A percentile compares a stretch with the other conserved stretches of the same genome.
These are phyloP conservation scores for Anguilla rostrata DNA, from an alignment of 2,113 vertebrate genomes.

Conservation along the genomic window DNA sequence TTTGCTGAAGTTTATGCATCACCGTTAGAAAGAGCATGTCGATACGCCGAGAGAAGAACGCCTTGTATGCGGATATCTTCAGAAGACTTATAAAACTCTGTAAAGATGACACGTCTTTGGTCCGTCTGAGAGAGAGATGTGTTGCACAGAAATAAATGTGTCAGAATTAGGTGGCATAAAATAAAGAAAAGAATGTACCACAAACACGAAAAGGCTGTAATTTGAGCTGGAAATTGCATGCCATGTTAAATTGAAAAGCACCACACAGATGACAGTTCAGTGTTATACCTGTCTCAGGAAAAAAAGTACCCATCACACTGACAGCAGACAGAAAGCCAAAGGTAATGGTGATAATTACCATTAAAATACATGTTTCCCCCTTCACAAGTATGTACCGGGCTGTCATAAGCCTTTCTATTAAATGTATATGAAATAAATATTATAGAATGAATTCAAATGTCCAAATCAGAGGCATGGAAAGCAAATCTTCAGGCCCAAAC, in stretches of 20 bases:
- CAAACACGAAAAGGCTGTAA: not conserved
- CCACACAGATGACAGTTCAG: constrained; percentile 7
- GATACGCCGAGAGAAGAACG: not conserved
- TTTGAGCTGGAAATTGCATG: constrained; percentile 10
- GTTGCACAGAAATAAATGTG: constrained; percentile 26
- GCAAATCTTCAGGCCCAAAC: not conserved
- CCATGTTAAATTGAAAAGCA: constrained; percentile 10
- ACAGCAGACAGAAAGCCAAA: not conserved
- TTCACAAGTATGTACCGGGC: not conserved
- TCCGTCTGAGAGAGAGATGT: constrained; percentile 2
- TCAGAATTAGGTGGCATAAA: constrained; percentile 20
- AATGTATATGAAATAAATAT: too few species aligned
- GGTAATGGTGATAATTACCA: not conserved
- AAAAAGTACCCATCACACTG: not conserved
- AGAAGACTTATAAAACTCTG: constrained; percentile 4
- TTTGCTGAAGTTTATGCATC: constrained; percentile 37
- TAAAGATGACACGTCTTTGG: constrained; percentile 3
- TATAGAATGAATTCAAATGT: too few species aligned
- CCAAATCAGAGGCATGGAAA: too few species aligned
- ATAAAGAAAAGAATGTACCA: constrained; percentile 9
- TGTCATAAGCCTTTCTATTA: too few species aligned
- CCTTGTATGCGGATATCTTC: not conserved
- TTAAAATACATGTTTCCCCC: not conserved
- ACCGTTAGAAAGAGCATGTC: not conserved
- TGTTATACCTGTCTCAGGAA: not conserved